Base-by-base conservation (phyloP, 2,113 vertebrate genomes). In the Rhodinocichla rosea region DNA sequence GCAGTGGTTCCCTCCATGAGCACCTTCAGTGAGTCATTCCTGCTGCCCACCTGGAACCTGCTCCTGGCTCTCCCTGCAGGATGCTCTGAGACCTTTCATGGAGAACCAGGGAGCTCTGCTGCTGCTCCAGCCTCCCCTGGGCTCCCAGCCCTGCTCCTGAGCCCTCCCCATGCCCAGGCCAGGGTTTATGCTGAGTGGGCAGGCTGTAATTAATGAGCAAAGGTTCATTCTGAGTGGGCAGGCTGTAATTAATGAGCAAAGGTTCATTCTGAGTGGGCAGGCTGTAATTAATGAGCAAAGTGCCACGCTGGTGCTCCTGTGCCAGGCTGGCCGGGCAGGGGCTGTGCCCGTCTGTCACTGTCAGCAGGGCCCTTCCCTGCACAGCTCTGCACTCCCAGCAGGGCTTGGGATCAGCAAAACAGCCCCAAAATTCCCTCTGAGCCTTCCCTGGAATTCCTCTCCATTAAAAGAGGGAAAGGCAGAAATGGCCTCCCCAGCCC, bases 191-290 rank as follows among this genome's bases (percentile, higher is more conserved):
- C n/a, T n/a, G n/a, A n/a, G 67, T 28, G 84, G 96, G 87, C 87
- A 78, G 35, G 85, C 95, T 91, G 95, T 95, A 94, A 97, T 97
- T 53, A 28, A 52, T 52, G 50, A 28, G 12, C 44, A 45, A 20
- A 45, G 45, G 20, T 8, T 14, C 7, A 4, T 49, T 24, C 23
- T 49, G 23, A 45, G 45, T 47, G 45, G 45, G 20, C 45, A 70
- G 22, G 21, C 47, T 47, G 47, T 47, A 47, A 47, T 47, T 45
- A 45, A 45, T 45, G 44, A 45, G 5, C 44, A 19, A 9, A 44
- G n/a, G 44, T 5, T 6, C 5, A 9, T 45, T 21, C 44, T 45
- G 44, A 24, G 47, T 14, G 47, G 47, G 47, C 47, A 49, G 13
- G 13, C 47, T 49, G 47, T 49, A 14, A 49, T 49, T 28, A 17